Base-by-base conservation (phyloP, 2,888 invertebrate species). In the Colletes collaris region DNA sequence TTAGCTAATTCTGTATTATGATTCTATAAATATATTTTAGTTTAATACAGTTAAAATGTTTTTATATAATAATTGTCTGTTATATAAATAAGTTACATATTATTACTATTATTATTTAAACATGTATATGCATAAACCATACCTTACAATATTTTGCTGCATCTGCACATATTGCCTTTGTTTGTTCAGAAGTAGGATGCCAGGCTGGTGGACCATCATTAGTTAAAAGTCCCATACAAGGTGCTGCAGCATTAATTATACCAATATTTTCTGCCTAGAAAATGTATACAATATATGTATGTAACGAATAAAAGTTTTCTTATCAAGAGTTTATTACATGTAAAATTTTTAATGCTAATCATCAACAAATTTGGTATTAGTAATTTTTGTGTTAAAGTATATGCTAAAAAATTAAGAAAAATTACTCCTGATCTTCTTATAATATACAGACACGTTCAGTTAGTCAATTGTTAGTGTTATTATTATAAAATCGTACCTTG, bases 221-320 rank as follows among this genome's bases (percentile, higher is more conserved):
- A 7, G 97, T 96, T 49, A 98, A 94, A 35, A 98, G 94, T 3
- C 98, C 97, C 97, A 98, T 96, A 2, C 96, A 96, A 11, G 97
- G 96, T 0, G 96, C 95, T 0, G 97, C 96, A 0, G 98, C 98
- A 92, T 97, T 97, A 40, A 99, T 96, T 16, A 98, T 94, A 0
- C 97, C 98, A 5, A 98, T 92, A 55, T 96, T 95, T 88, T 94
- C 94, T 72, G 93, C 93, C 97, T 97, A 62, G 6, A 62, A 52
- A 40, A 46, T 59, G 37, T 35, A 2, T 5, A 16, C 37, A 13
- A 53, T 19, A 40, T n/a, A 46, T 40, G 4, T 6, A 40, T 7
- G 40, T 40, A 27, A 27, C 1, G 1, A 27, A 40, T 6, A 40
- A 4, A 40, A 40, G 40, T 40, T 6, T 40, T 6, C 3, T 3